Conservation (phyloP, 23 tunicate species). For the Trididemnum miniatum region DNA sequence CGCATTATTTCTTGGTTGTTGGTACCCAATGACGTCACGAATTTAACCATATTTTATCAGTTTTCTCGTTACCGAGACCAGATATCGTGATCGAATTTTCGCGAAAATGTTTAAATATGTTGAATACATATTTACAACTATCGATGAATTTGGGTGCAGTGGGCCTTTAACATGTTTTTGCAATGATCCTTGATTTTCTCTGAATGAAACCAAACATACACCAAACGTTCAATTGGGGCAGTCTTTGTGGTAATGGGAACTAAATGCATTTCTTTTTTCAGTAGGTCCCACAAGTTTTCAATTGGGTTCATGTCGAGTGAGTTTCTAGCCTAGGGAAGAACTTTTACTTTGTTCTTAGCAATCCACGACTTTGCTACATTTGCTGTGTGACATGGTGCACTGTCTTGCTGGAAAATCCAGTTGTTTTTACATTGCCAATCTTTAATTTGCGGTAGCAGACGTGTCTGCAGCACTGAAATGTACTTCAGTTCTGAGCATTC, state of each 20-base stretch:
- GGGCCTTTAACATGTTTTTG: too few species aligned
- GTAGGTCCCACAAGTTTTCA: not conserved
- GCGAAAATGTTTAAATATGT: too few species aligned
- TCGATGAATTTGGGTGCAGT: too few species aligned
- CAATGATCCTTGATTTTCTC: not conserved
- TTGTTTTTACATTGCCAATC: not conserved
- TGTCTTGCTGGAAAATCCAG: not conserved
- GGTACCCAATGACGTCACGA: too few species aligned
- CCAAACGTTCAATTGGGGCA: not conserved
- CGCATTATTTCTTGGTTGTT: too few species aligned
- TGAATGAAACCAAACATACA: not conserved
- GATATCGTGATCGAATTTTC: too few species aligned
- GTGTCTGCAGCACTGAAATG: not conserved
- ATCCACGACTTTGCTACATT: not conserved
- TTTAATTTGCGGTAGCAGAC: not conserved
- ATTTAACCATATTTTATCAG: too few species aligned
- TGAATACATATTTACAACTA: too few species aligned
- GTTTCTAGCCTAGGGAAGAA: not conserved
- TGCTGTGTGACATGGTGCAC: not conserved
- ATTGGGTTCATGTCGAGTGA: not conserved
- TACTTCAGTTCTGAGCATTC: too few species aligned
- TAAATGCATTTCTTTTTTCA: not conserved
- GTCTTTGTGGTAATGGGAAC: not conserved
- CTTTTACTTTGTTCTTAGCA: not conserved
- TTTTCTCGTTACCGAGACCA: too few species aligned